A percentile compares a stretch with the other conserved stretches of the same genome.
These are phyloP conservation scores for Triops cancriformis DNA, from an alignment of 1,140 invertebrate genomes.

Conservation along the genomic window DNA sequence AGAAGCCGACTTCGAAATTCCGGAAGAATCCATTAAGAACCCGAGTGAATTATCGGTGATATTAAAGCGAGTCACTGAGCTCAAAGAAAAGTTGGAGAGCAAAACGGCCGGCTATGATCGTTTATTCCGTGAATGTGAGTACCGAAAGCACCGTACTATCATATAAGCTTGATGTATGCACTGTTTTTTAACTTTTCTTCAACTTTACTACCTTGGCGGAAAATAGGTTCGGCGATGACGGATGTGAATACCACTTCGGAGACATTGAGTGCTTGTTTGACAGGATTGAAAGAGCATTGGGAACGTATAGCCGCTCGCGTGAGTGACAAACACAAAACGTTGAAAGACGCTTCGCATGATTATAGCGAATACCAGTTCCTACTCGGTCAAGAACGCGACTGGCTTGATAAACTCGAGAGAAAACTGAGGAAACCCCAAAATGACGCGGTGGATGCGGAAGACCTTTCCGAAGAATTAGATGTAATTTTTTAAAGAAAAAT, in stretches of 20 bases:
- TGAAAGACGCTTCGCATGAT: constrained; percentile 60
- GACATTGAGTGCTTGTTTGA: constrained; percentile 55
- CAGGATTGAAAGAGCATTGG: constrained; percentile 61
- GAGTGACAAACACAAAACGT: constrained; percentile 46
- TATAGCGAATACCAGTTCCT: constrained; percentile 66
- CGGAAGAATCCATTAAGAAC: not conserved
- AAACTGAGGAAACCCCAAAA: constrained; percentile 61
- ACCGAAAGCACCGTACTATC: not conserved
- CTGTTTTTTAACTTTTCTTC: not conserved
- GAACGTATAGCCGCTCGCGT: constrained; percentile 56
- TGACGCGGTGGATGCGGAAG: constrained; percentile 80
- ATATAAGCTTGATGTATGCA: not conserved
- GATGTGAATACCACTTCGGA: constrained; percentile 37
- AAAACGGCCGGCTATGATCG: not conserved
- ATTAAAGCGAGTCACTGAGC: not conserved
- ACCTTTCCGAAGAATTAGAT: constrained; percentile 80
- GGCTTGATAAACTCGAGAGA: constrained; percentile 70
- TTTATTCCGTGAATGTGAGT: not conserved
- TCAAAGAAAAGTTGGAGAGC: not conserved
- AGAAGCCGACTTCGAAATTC: not conserved
- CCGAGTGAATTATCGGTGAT: not conserved
- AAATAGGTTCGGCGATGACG: constrained; percentile 52
- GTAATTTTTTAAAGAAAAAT: constrained; percentile 55
- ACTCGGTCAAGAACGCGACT: constrained; percentile 66
- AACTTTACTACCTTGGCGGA: constrained; percentile 36